phyloP scores from a whole-genome alignment of 2,797 vertebrate species.

The Neosilurus mollespiculum region DNA sequence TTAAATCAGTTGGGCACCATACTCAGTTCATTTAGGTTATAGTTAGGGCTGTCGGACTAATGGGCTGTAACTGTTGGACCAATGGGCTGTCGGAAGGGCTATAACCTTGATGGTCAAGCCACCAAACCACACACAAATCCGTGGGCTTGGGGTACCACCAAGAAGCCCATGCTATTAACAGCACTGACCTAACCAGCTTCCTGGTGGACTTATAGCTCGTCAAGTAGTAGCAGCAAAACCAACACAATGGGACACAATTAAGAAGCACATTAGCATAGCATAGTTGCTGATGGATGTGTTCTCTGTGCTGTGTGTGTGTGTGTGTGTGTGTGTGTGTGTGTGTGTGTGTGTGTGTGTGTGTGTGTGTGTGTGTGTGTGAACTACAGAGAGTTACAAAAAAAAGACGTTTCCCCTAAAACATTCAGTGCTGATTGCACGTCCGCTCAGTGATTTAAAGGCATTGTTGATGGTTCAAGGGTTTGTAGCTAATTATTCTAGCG shows the following conservation, averaged over 20 bases:
- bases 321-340: too few species aligned
- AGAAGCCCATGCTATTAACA: not conserved
- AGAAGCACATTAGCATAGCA: not conserved
- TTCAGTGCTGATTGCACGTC: slow-evolving; percentile 12
- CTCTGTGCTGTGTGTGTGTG: not conserved
- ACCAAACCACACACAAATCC: not conserved
- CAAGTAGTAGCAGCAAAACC: not conserved
- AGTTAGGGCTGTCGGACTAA: too few species aligned
- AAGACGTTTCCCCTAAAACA: slow-evolving; percentile 19
- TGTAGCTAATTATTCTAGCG: not conserved
- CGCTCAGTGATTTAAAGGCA: not conserved
- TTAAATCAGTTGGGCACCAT: too few species aligned
- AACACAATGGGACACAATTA: not conserved
- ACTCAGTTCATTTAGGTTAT: too few species aligned
- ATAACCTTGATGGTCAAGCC: not conserved
- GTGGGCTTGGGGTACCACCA: not conserved
- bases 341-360: too few species aligned
- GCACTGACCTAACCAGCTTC: not conserved
- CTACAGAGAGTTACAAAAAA: not conserved
- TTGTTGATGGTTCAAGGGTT: not conserved
- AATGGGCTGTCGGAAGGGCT: too few species aligned
- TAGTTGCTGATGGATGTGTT: slow-evolving; percentile 4
- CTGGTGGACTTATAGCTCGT: not conserved
- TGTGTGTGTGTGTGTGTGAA: slow-evolving; percentile 18
- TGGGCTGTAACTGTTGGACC: too few species aligned